A percentile compares a stretch with the other conserved stretches of the same genome.
Conservation (phyloP, 1,140 invertebrate species). For the Zaprionus africanus region DNA sequence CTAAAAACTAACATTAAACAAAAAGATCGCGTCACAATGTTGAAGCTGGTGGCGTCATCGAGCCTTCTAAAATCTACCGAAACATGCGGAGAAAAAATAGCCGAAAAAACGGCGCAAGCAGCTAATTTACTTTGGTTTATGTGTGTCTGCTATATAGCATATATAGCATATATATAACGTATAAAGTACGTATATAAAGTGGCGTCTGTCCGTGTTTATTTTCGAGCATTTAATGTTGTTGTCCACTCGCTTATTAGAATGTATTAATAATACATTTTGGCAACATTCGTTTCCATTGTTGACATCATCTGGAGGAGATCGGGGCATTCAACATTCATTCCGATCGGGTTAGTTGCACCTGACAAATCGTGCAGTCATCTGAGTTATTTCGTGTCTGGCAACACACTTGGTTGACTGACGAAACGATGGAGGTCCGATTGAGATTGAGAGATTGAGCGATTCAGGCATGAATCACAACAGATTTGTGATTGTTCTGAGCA, state of each 20-base stretch:
- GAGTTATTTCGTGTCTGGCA: constrained; percentile 29
- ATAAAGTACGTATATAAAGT: constrained; percentile 32
- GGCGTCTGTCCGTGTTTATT: constrained; percentile 37
- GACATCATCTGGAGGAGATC: constrained; percentile 61
- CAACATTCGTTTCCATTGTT: constrained; percentile 53
- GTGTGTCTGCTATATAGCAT: constrained; percentile 4
- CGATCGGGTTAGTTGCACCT: constrained; percentile 14
- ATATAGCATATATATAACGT: constrained; percentile 31
- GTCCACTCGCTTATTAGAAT: constrained; percentile 12
- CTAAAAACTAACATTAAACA: constrained; percentile 11
- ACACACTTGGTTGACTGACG: constrained; percentile 42
- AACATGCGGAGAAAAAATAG: constrained; percentile 46
- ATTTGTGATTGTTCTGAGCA: constrained; percentile 41
- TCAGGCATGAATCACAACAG: constrained; percentile 51
- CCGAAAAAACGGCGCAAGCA: constrained; percentile 40
- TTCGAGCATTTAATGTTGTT: constrained; percentile 22
- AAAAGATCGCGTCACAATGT: constrained; percentile 55
- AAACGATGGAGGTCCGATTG: background rate
- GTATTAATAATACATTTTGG: constrained; percentile 4
- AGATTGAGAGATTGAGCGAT: constrained; percentile 5
- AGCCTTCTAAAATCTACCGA: constrained; percentile 52
- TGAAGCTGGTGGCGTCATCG: constrained; percentile 68
- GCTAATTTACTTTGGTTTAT: constrained; percentile 55
- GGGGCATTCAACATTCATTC: background rate
- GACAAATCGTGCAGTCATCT: constrained; percentile 29